Base-by-base conservation (phyloP, 2,113 vertebrate species). In the Tychaedon coryphoeus region DNA sequence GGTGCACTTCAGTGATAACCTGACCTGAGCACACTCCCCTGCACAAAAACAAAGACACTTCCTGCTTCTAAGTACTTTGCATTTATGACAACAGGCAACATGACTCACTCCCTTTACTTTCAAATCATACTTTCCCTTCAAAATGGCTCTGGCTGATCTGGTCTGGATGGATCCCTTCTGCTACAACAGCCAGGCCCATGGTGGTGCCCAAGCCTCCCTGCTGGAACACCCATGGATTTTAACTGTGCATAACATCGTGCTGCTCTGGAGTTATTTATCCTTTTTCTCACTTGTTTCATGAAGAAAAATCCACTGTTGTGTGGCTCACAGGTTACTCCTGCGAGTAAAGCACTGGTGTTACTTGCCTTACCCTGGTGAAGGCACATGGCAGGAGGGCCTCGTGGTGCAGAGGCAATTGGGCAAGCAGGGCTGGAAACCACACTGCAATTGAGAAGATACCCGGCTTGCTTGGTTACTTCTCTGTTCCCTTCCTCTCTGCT, bases 101-200 rank as follows among this genome's bases (percentile, higher is more conserved):
- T 58, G 82, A 79, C 82, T 93, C 86, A 65, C 17, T 33, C 19
- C 53, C 7, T 90, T 88, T 67, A 85, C 61, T 93, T 85, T 43
- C 5, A 43, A 74, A 75, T 26, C 1, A 2, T 69, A 42, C n/a
- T 82, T 86, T 88, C 53, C 31, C 50, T 79, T 88, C 67, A 26
- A 47, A 76, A 76, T 34, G 1, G 22, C 58, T 88, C 88, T 1
- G 3, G 31, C 50, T 82, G 53, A 53, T 62, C 40, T n/a, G 47
- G 8, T 48, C 26, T 56, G 54, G 31, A 6, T 15, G n/a, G 29
- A 66, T 47, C 16, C 26, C 33, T 77, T 48, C 51, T 29, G 20
- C 77, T 51, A 6, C 0, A 1, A 4, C 1, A 1, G 25, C 45
- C 73, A 64, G 43, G 50, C 29, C 33, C 0, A 0, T 0, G 2